phyloP scores from a whole-genome alignment of 2,888 invertebrate species.

The Tiliacea aurago region DNA sequence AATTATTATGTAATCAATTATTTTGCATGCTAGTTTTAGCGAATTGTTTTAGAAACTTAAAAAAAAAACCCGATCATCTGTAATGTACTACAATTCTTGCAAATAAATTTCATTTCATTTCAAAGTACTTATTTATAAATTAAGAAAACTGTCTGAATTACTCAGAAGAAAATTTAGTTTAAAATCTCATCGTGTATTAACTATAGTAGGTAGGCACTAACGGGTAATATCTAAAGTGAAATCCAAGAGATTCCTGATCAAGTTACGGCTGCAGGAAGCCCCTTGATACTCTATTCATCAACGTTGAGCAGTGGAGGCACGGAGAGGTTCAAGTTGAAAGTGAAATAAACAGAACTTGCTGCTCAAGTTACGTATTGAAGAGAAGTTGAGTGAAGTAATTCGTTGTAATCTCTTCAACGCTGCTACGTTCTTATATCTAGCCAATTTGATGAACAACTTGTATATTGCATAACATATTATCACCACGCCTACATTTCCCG shows the following conservation, averaged over 20 bases:
- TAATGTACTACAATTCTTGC: too few species aligned
- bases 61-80: too few species aligned
- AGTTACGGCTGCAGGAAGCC: background rate
- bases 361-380: conserved; percentile 14
- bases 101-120: too few species aligned
- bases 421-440: background rate
- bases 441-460: background rate
- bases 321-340: conserved; percentile 19
- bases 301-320: background rate
- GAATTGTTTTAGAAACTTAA: too few species aligned
- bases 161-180: background rate
- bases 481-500: too few species aligned
- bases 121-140: background rate
- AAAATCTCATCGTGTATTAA: background rate
- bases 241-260: background rate
- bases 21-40: too few species aligned
- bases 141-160: background rate
- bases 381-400: conserved; percentile 2
- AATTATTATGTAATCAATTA: too few species aligned
- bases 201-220: background rate
- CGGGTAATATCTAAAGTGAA: background rate
- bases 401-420: background rate
- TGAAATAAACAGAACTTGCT: conserved; percentile 24
- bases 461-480: too few species aligned
- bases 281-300: conserved; percentile 17